Conservation (phyloP, 2,113 vertebrate genomes). For the Octodon degus region DNA sequence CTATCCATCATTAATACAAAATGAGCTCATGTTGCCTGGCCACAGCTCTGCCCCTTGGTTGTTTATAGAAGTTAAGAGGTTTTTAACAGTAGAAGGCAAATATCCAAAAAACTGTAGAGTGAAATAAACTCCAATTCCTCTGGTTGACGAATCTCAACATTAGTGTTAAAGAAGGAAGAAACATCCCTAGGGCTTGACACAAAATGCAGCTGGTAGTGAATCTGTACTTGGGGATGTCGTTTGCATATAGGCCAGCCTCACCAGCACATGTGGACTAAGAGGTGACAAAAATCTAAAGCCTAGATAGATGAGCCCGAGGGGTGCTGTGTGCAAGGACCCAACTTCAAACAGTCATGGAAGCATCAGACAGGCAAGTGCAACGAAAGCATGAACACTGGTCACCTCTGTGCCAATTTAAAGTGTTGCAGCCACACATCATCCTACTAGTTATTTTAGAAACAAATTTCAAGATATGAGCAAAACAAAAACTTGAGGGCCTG, state of each 20-base stretch:
- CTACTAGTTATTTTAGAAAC: background rate
- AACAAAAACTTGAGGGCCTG: conserved; percentile 8
- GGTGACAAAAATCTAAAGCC: background rate
- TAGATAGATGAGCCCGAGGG: background rate
- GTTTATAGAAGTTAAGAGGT: background rate
- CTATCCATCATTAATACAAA: background rate
- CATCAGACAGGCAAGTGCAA: background rate
- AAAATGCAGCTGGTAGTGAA: background rate
- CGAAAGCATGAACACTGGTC: background rate
- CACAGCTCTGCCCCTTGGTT: background rate
- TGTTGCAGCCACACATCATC: background rate
- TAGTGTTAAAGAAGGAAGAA: conserved; percentile 6
- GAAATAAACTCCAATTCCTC: background rate
- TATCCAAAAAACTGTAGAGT: background rate
- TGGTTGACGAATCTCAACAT: background rate
- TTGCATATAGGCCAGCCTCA: conserved; percentile 13
- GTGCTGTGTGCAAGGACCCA: background rate
- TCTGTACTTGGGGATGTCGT: background rate
- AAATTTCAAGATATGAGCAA: background rate
- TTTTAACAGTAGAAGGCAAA: background rate
- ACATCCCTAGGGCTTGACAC: background rate
- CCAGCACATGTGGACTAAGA: conserved; percentile 3
- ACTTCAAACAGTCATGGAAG: background rate
- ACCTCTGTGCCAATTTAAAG: background rate
- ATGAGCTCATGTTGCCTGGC: background rate